Base-by-base conservation (phyloP, 2,888 invertebrate genomes). In the Lepidochitona cinerea region DNA sequence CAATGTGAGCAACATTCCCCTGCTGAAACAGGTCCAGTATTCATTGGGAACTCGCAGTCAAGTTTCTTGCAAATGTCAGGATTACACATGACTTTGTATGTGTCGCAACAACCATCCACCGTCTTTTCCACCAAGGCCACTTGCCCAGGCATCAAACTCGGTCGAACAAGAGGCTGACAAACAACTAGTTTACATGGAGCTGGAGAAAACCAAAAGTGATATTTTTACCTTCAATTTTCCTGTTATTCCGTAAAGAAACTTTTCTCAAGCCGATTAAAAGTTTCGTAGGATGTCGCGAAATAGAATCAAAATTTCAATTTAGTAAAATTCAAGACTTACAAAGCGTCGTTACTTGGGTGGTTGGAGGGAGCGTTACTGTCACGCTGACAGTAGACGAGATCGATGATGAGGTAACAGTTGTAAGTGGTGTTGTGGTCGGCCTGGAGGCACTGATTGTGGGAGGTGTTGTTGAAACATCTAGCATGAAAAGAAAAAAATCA, bases 1-100 rank as follows among this genome's bases (percentile, higher is more conserved):
- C 85, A 85, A 7, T 75, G 74, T 12, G 83, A 80, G 70, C 85
- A 85, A 52, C 85, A 85, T 37, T 84, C 80, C 12, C 78, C 76
- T 0, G 70, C 26, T 69, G 75, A 76, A 7, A 74, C 77, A 9
- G 74, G 76, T 37, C 74, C 70, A 33, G 81, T 26, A 9, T 72
- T 67, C 75, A 76, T 78, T 0, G 83, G 83, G 66, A 77, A 64
- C 5, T 78, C 73, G 52, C 84, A 83, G 9, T 74, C 67, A 1
- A 74, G 72, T 26, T 75, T 74, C 9, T 73, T 75, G 77, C 84
- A 84, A 33, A 67, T 71, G n/a, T 79, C 78, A 2, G 83, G 83
- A 64, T 82, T 80, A 73, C 85, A 85, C 49, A 81, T 74, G 6
- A 78, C 81, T 54, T 78, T 75, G 71, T 80, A 82, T 18, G 68